Evolutionary conservation across 2,888 invertebrate species (phyloP).

Genomic region (Stenurella melanura): DNA sequence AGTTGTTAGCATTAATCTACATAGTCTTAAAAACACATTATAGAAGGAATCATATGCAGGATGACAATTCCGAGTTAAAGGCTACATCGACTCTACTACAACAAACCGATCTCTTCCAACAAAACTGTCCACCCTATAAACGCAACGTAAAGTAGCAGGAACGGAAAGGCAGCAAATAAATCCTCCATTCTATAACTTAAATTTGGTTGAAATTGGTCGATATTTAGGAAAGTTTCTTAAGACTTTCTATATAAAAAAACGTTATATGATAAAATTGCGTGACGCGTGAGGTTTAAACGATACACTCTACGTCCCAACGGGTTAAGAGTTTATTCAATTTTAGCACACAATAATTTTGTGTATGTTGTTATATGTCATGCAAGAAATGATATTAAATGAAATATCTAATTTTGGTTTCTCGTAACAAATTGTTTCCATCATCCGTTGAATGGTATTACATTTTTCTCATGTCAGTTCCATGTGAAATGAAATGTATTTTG

Average conservation of each 20-base stretch:
- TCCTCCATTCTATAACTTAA: conserved; percentile 8
- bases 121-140: not conserved
- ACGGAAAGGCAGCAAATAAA: not conserved
- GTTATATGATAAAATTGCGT: conserved; percentile 8
- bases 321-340: conserved; percentile 17
- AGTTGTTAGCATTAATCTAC: too few relatives aligned
- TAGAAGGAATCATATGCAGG: too few relatives aligned
- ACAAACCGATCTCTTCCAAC: too few relatives aligned
- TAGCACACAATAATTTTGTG: conserved; percentile 19
- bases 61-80: too few relatives aligned
- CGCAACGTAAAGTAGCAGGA: not conserved
- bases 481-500: conserved; percentile 5
- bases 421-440: conserved; percentile 17
- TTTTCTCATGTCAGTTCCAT: conserved; percentile 15
- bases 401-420: conserved; percentile 22
- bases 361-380: conserved; percentile 5
- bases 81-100: too few relatives aligned
- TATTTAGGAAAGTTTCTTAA: conserved; percentile 4
- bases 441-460: not conserved
- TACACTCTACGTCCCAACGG: conserved; percentile 8
- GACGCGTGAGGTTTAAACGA: not conserved
- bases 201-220: conserved; percentile 1
- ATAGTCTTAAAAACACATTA: too few relatives aligned
- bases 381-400: conserved; percentile 19
- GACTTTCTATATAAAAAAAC: not conserved